Base-by-base conservation (phyloP, 2,888 invertebrate genomes). In the Callyntrura guangdongensis region DNA sequence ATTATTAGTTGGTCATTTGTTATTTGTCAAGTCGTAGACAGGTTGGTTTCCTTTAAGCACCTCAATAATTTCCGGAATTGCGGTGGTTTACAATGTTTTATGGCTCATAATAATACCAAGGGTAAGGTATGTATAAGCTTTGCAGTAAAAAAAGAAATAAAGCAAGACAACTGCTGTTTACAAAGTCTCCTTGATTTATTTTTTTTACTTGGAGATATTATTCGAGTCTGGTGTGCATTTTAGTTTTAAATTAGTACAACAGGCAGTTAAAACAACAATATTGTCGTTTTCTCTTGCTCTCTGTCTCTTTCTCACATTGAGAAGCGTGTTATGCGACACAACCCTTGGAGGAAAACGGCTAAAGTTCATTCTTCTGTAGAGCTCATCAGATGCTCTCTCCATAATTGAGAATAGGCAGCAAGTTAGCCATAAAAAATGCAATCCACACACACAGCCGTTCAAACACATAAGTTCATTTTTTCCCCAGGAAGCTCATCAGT, bases 51-150 rank as follows among this genome's bases (percentile, higher is more conserved):
- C 89, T 85, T 17, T 84, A 89, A 85, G 85, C 84, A 89, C 89
- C 89, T 89, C 89, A 89, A 89, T 89, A 89, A 89, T 89, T 84
- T 89, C 84, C 89, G 84, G 85, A 89, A 89, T 89, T 72, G 89
- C 69, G 47, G 14, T 53, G 81, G 59, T 47, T n/a, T 27, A 36
- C 67, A 27, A 53, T 87, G 87, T 67, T 87, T 84, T 53, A 67
- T 45, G 56, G 14, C 81, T 81, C 61, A 20, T 36, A 36, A 53
- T 53, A 12, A 5, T 53, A 14, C 53, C 8, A 36, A 2, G 36
- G 36, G 36, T n/a, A n/a, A n/a, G 36, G 36, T 36, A 36, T 36
- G 6, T 36, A 2, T 36, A 36, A n/a, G n/a, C 36, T 6, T 4
- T 36, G 36, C 36, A 36, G 36, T 36, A 36, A 36, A 36, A 36